These are phyloP conservation scores for Strigops habroptila DNA, from an alignment of 2,113 vertebrate genomes.

Conservation along the genomic window DNA sequence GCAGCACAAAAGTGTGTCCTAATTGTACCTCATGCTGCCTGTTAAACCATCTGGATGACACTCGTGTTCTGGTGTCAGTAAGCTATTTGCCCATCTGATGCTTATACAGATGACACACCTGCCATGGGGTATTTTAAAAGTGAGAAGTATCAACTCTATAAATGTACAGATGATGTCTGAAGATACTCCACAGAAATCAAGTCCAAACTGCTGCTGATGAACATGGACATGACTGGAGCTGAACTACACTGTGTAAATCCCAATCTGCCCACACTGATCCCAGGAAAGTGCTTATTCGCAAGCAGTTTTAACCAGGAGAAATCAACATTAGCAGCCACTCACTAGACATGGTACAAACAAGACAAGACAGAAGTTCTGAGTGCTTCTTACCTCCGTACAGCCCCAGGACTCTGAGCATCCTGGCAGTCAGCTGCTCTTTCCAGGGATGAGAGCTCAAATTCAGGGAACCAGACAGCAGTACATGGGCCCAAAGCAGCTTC, in stretches of 20 bases:
- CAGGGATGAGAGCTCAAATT: not conserved
- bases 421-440: rapidly evolving
- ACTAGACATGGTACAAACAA: rapidly evolving
- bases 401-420: not conserved
- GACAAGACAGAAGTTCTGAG: rapidly evolving
- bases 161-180: not conserved
- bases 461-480: rapidly evolving
- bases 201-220: not conserved
- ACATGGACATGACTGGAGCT: not conserved
- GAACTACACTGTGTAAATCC: not conserved
- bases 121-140: not conserved
- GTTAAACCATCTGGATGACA: not conserved
- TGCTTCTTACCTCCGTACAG: not conserved
- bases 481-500: not conserved
- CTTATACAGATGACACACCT: not conserved
- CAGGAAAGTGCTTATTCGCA: not conserved
- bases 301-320: not conserved
- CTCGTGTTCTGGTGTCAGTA: not conserved
- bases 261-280: rapidly evolving
- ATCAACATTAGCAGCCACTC: not conserved
- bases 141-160: not conserved
- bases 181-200: not conserved
- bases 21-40: rapidly evolving
- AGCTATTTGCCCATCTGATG: not conserved
- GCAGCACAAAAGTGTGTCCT: not conserved